Evolutionary conservation across 2,797 vertebrate genomes (phyloP), one percentile per base, ranked within the genome.

Genomic region (Brotula barbata): DNA sequence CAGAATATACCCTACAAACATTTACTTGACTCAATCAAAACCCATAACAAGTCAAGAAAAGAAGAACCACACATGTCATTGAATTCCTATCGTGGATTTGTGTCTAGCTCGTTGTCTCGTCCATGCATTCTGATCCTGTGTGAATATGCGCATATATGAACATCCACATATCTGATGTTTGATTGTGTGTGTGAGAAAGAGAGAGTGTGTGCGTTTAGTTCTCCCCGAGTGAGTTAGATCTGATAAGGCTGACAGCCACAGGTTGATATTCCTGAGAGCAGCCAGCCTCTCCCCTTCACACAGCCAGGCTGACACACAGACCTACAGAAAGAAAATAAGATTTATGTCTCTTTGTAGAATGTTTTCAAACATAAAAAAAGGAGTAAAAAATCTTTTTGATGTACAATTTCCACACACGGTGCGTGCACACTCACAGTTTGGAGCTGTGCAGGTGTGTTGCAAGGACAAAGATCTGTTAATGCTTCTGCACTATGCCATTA

Each of bases 181-280:
- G 36, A 41, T 10, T 64, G 49, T 40, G 36, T 55, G 13, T 40
- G 57, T 61, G n/a, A 31, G 41, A 62, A 42, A 72, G 63, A 73
- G 44, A 58, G 65, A 21, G 44, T 48, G 70, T 68, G 75, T 72
- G 79, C 78, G 78, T 85, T 87, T 81, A 82, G 83, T 86, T 87
- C 71, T 80, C 71, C 77, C 68, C 76, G 81, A 87, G 64, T 79
- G 78, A 65, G 58, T 81, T 64, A 71, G 81, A 90, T 90, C 87
- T 88, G 89, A 90, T 89, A 88, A 90, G 61, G 62, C 62, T 83
- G 83, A 89, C 78, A 86, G 80, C 75, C 81, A 83, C 75, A 81
- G 82, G 86, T 87, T 83, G 85, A 87, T 82, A 81, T 84, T 87
- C 85, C 84, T 89, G 87, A 86, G 86, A 89, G 84, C 82, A 88